Evolutionary conservation across 1,140 invertebrate species (phyloP).

Genomic region (Tetramorium alpestre): DNA sequence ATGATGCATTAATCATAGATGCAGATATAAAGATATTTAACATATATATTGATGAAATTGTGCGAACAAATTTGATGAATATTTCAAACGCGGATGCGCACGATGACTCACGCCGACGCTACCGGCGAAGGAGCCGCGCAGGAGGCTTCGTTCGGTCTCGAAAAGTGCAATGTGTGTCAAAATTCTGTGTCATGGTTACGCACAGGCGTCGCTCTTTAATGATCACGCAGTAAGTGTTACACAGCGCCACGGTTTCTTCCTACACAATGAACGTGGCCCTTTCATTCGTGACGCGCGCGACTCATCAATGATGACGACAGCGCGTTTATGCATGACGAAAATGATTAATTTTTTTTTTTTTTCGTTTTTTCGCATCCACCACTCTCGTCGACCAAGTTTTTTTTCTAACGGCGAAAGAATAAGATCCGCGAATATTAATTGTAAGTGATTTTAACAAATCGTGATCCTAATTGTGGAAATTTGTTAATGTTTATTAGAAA

Average conservation of each 20-base stretch:
- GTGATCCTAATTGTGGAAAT: slow-evolving; percentile 49
- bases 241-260: slow-evolving; percentile 28
- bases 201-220: slow-evolving; percentile 44
- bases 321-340: not conserved
- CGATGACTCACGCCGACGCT: slow-evolving; percentile 25
- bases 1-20: not conserved
- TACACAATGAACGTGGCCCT: slow-evolving; percentile 37
- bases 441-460: slow-evolving; percentile 52
- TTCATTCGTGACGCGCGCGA: slow-evolving; percentile 3
- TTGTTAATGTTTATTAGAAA: slow-evolving; percentile 16
- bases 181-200: slow-evolving; percentile 69
- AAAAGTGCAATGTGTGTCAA: slow-evolving; percentile 54
- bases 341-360: not conserved
- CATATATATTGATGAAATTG: not conserved
- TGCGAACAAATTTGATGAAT: not conserved
- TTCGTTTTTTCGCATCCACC: not conserved
- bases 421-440: slow-evolving; percentile 9
- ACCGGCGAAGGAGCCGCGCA: slow-evolving; percentile 16
- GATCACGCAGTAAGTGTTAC: slow-evolving; percentile 55
- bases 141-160: slow-evolving; percentile 37
- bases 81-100: not conserved
- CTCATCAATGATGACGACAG: not conserved
- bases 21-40: not conserved
- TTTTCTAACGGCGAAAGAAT: slow-evolving; percentile 15
- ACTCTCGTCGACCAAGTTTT: not conserved